phyloP scores from a whole-genome alignment of 2,113 vertebrate species.

The Istiophorus platypterus region DNA sequence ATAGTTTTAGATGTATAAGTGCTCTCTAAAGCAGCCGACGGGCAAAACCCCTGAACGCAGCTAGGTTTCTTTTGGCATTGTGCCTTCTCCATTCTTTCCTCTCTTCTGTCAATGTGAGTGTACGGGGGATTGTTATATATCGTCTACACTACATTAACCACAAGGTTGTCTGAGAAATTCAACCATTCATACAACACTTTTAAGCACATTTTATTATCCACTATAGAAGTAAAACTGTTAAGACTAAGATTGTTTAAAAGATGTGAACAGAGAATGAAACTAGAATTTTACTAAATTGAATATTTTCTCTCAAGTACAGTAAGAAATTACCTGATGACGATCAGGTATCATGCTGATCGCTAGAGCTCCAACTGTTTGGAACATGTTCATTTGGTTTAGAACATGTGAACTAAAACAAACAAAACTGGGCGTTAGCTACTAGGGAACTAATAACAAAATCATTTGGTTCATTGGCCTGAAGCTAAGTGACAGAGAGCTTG shows the following conservation, averaged over 20 bases:
- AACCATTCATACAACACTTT: not conserved
- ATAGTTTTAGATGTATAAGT: conserved; percentile 1
- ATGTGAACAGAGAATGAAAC: not conserved
- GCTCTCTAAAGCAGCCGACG: conserved; percentile 5
- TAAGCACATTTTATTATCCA: not conserved
- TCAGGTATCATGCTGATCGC: not conserved
- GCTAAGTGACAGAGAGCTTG: conserved; percentile 53
- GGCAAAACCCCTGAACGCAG: conserved; percentile 10
- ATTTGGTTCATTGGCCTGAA: conserved; percentile 53
- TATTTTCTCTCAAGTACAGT: not conserved
- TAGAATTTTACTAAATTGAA: not conserved
- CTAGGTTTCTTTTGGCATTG: not conserved
- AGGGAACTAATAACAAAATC: conserved; percentile 45
- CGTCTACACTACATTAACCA: not conserved
- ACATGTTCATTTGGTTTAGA: not conserved
- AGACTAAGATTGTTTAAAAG: not conserved
- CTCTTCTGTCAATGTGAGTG: not conserved
- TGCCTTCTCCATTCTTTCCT: not conserved
- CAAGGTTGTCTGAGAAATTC: not conserved
- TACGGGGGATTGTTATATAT: not conserved
- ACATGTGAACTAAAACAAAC: conserved; percentile 20
- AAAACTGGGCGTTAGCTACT: not conserved
- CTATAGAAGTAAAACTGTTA: not conserved
- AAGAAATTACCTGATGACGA: not conserved
- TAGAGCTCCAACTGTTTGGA: not conserved